Conservation (phyloP, 2,888 invertebrate species). For the Corythucha ciliata region DNA sequence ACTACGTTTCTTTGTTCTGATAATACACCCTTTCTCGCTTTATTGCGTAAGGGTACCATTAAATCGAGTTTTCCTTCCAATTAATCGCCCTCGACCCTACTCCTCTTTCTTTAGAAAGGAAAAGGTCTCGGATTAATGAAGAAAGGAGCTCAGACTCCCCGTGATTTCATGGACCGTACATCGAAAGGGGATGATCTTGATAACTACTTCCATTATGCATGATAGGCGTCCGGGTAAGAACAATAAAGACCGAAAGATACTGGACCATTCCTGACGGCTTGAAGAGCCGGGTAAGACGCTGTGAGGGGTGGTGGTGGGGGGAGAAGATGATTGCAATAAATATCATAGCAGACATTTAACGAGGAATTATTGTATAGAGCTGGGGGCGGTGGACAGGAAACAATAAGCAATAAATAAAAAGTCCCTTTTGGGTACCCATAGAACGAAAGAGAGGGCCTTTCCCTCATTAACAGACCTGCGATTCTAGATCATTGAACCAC, state of each 20-base stretch:
- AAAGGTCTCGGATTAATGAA: constrained; percentile 11
- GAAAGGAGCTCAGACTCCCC: constrained; percentile 7
- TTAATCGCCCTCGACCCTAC: too few species aligned
- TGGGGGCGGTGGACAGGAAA: constrained; percentile 22
- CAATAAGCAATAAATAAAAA: constrained; percentile 26
- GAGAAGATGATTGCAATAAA: constrained; percentile 27
- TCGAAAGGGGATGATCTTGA: constrained; percentile 1
- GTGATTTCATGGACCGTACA: neutral
- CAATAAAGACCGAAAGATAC: too few species aligned
- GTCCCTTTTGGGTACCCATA: constrained; percentile 1
- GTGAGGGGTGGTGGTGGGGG: neutral
- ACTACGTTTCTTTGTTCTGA: too few species aligned
- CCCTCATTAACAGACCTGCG: constrained; percentile 21
- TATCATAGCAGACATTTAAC: constrained; percentile 32
- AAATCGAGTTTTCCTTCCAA: too few species aligned
- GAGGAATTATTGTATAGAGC: constrained; percentile 29
- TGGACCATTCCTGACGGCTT: too few species aligned
- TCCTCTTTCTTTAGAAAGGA: too few species aligned
- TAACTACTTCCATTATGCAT: constrained; percentile 23
- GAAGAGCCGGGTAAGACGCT: neutral
- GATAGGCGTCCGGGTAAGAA: constrained; percentile 13
- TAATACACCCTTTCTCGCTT: too few species aligned
- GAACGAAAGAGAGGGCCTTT: neutral
- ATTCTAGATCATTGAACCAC: too few species aligned
- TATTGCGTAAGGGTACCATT: too few species aligned